Evolutionary conservation across 30 jellyfish, hydroid and myxozoan genomes (phyloP).

Genomic region (Turritopsis dohrnii): DNA sequence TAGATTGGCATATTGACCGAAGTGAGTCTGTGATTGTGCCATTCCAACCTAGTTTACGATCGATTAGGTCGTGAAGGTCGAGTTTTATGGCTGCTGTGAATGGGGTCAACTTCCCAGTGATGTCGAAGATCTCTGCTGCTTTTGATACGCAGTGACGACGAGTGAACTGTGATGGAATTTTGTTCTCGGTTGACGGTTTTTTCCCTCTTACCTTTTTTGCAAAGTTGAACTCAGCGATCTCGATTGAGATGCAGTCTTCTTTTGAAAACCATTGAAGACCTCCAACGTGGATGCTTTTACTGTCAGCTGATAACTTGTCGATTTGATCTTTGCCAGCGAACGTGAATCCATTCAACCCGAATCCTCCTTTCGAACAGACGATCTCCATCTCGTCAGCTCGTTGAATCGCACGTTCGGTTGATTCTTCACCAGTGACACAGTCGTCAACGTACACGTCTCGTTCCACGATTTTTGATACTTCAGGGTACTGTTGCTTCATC

Average conservation of each 20-base stretch:
- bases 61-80: background rate
- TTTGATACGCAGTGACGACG: slow-evolving; percentile 14
- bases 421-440: background rate
- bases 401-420: background rate
- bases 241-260: background rate
- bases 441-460: slow-evolving; percentile 1
- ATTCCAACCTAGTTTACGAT: background rate
- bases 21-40: background rate
- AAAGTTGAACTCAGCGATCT: background rate
- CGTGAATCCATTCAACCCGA: slow-evolving; percentile 2
- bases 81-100: slow-evolving; percentile 19
- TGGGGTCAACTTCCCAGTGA: slow-evolving; percentile 16
- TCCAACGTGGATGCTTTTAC: slow-evolving; percentile 1
- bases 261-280: background rate
- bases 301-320: background rate
- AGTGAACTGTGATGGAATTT: background rate
- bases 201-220: background rate
- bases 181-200: background rate
- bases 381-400: slow-evolving; percentile 6
- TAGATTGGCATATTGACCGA: background rate
- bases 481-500: background rate
- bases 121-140: background rate
- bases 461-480: background rate
- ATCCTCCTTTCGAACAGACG: slow-evolving; percentile 8
- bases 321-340: background rate